Evolutionary conservation across 2,888 invertebrate species (phyloP), one percentile per base, ranked within the genome.

Genomic region (Uloborus plumipes): DNA sequence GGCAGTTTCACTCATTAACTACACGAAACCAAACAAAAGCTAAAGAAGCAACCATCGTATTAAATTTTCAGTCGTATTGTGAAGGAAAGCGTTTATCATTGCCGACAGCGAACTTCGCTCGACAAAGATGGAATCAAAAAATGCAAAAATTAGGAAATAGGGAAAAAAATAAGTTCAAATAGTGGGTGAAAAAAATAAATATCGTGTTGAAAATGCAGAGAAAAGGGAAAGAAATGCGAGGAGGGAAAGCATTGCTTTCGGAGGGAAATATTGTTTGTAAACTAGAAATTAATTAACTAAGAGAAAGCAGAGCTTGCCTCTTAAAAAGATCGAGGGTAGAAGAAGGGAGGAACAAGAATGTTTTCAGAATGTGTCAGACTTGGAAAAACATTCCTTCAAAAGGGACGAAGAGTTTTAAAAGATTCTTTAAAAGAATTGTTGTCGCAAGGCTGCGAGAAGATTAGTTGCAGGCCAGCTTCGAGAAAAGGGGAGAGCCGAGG

Each of bases 281-380:
- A 81, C 70, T 75, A 71, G 65, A 81, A 81, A 81, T 81, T 81
- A 81, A 81, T 81, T 81, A 81, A 81, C 75, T 75, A 71, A 65
- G 71, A 75, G 70, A 71, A 74, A 74, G 69, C 64, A 69, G 69
- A 69, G 80, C 59, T 53, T 73, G 70, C 64, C 76, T 61, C 70
- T 77, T 77, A 26, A 58, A 26, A 58, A 49, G 61, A 26, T 26
- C 26, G 58, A 64, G 77, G 76, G 31, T 22, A 20, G 26, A 49
- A 50, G 69, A 31, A n/a, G 61, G 20, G 55, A 53, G 59, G 78
- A 39, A 53, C 22, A 49, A 31, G 62, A 66, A 72, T 72, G 78
- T 72, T 72, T 73, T 80, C 69, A 62, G 62, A 74, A 75, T 53
- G 71, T 73, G 80, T 80, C 74, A 58, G 70, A 81, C 81, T 75